Conservation (phyloP, 2,113 vertebrate species). For the Ophiodon elongatus region DNA sequence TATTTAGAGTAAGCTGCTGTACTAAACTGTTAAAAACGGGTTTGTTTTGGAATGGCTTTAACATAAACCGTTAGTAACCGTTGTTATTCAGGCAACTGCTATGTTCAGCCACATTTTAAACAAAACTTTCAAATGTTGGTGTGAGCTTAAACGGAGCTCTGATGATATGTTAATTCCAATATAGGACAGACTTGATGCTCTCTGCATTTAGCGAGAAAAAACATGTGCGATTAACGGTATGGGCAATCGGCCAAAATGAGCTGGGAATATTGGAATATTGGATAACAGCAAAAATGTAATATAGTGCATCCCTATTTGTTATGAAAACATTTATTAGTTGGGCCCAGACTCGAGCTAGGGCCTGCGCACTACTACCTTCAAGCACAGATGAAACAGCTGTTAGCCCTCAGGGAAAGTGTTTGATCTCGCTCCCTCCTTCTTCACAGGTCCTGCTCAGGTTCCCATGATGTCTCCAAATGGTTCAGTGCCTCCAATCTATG, state of each 20-base stretch:
- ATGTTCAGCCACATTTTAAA: neutral
- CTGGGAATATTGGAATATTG: neutral
- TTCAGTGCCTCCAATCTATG: conserved; percentile 99
- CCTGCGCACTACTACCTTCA: neutral
- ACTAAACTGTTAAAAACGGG: neutral
- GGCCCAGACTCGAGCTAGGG: neutral
- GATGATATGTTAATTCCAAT: neutral
- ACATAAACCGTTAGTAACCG: too few species aligned
- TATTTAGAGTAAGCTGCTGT: neutral
- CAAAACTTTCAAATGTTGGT: neutral
- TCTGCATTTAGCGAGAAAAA: neutral
- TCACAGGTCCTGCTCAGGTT: conserved; percentile 96
- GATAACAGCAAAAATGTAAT: neutral
- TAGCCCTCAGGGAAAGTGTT: conserved; percentile 22
- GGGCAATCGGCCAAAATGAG: neutral
- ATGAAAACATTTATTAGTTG: neutral
- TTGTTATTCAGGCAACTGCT: neutral
- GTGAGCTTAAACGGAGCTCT: neutral
- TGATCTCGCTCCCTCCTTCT: conserved; percentile 32
- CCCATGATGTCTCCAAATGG: conserved; percentile 99
- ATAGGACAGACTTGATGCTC: neutral
- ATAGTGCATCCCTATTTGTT: neutral
- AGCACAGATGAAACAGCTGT: conserved; percentile 27
- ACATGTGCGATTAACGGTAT: neutral
- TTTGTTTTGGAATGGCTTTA: neutral